Base-by-base conservation (phyloP, 2,888 invertebrate species). In the Rhynchonema sp. region DNA sequence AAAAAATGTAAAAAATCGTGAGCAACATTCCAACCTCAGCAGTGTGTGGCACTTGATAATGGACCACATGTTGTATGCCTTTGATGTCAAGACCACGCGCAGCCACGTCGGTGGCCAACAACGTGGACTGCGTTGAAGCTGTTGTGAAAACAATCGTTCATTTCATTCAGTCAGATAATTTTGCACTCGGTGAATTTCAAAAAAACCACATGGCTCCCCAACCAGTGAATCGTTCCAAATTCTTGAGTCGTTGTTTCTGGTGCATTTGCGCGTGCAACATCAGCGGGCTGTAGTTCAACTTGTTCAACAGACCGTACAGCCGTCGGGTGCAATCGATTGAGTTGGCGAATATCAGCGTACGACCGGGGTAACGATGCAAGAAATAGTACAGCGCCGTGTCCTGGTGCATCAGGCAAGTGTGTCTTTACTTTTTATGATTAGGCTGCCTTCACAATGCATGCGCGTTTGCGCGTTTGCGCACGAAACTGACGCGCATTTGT, bases 61-160 rank as follows among this genome's bases (percentile, higher is more conserved):
- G 98, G 63, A 98, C 80, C 1, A 98, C 94, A 76, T 94, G 90
- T 66, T 92, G 83, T 1, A 98, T 84, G 66, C 83, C 81, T 0
- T 89, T 87, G 67, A 98, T 91, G 77, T 98, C 98, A 55, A 98
- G 77, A 0, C 98, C 98, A 61, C 98, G 80, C 0, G 98, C 92
- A 0, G 98, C 96, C 3, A 99, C 94, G 78, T 98, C 98, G 0
- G 92, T 96, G 0, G 82, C 81, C 1, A 96, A 84, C 62, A 98
- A 81, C 9, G 98, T 73, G 0, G 85, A 84, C 64, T 81, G 79
- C 0, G 82, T n/a, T n/a, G n/a, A n/a, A n/a, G n/a, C n/a, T n/a
- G n/a, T n/a, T n/a, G n/a, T n/a, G n/a, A n/a, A n/a, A n/a, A n/a
- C n/a, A n/a, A n/a, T n/a, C n/a, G n/a, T n/a, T n/a, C n/a, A n/a